Evolutionary conservation across 2,113 vertebrate species (phyloP).

Genomic region (Alexandromys fortis): DNA sequence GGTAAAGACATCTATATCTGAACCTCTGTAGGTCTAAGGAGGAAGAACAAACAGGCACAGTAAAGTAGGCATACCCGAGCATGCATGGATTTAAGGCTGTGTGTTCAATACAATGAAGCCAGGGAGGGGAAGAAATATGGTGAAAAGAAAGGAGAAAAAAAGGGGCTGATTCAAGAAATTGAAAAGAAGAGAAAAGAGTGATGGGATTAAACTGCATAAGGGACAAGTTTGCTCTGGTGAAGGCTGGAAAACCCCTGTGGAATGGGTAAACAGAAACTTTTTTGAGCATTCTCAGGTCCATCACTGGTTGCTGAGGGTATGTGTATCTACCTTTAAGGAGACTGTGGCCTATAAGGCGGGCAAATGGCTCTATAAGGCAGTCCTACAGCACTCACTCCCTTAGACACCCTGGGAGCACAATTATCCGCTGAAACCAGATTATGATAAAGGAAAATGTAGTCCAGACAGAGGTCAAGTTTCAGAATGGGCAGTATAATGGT

Average conservation of each 20-base stretch:
- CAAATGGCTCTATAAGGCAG: neutral
- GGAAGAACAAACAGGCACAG: neutral
- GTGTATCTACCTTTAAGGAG: neutral
- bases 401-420: neutral
- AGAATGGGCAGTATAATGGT: neutral
- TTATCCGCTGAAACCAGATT: neutral
- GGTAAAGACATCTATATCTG: conserved; percentile 92
- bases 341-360: neutral
- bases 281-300: neutral
- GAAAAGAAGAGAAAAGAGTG: neutral
- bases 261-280: neutral
- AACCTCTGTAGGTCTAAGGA: conserved; percentile 89
- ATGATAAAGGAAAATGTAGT: neutral
- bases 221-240: neutral
- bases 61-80: neutral
- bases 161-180: neutral
- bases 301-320: neutral
- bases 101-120: neutral
- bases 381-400: neutral
- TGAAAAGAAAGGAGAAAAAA: neutral
- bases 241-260: neutral
- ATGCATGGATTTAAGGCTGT: neutral
- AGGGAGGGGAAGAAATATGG: neutral
- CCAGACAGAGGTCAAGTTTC: neutral
- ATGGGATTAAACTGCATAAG: neutral